Conservation (phyloP, 2,113 vertebrate genomes). For the Hippocampus comes region DNA sequence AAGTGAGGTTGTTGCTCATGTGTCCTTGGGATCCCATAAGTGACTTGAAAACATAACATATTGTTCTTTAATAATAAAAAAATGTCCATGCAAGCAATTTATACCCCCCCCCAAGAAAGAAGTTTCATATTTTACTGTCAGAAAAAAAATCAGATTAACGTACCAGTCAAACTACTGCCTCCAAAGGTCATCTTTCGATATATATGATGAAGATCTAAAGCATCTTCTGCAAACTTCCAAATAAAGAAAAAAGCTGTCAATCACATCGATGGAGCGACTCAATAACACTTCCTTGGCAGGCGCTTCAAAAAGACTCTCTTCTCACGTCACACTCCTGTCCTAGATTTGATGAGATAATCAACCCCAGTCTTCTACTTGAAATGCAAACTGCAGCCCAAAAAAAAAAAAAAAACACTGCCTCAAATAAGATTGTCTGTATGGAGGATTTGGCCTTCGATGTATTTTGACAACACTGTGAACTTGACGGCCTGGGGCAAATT, state of each 20-base stretch:
- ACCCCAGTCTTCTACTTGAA: constrained; percentile 3
- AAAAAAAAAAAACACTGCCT: too few species aligned
- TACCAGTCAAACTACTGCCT: neutral
- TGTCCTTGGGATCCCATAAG: too few species aligned
- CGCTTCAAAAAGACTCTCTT: constrained; percentile 26
- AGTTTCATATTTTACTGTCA: too few species aligned
- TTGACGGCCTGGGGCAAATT: neutral
- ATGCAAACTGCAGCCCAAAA: neutral
- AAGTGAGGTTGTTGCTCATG: too few species aligned
- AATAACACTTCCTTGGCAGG: constrained; percentile 28
- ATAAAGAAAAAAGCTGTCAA: constrained; percentile 6
- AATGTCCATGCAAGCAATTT: too few species aligned
- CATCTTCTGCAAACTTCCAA: constrained; percentile 16
- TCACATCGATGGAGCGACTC: constrained; percentile 28
- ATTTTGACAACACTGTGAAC: neutral
- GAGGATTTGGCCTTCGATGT: neutral
- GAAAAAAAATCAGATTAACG: too few species aligned
- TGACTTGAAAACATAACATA: too few species aligned
- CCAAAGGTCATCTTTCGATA: neutral
- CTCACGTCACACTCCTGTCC: constrained; percentile 13
- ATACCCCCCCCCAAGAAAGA: too few species aligned
- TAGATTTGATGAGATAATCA: constrained; percentile 18
- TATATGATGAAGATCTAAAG: neutral
- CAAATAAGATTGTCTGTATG: constrained; percentile 1
- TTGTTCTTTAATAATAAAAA: too few species aligned